phyloP scores from a whole-genome alignment of 2,797 vertebrate species.

The Lacerta bilineata region DNA sequence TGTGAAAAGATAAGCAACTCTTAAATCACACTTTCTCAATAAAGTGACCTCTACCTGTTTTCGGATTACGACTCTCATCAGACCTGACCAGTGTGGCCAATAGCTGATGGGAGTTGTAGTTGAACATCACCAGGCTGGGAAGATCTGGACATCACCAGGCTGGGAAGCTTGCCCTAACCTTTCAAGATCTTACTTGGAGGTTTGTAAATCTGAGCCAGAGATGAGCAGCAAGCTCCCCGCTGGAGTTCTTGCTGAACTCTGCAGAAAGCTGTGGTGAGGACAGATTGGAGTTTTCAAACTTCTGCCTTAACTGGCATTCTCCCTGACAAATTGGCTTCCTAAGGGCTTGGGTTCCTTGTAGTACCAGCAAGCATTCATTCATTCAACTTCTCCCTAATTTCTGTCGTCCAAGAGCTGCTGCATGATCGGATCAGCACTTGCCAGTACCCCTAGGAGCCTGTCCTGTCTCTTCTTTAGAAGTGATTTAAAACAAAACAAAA shows the following conservation, averaged over 20 bases:
- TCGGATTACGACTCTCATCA: background rate
- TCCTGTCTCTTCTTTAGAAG: too few relatives aligned
- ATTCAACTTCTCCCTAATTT: too few relatives aligned
- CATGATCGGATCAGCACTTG: too few relatives aligned
- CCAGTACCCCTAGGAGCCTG: too few relatives aligned
- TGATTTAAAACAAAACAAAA: background rate
- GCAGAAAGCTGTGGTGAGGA: background rate
- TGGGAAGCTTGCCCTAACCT: background rate
- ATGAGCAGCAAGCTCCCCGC: background rate
- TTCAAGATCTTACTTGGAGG: background rate
- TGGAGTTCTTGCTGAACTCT: background rate
- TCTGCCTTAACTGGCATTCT: background rate
- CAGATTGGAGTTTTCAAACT: too few relatives aligned
- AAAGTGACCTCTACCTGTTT: background rate
- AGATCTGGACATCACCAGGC: background rate
- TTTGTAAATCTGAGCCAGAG: background rate
- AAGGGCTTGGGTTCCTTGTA: too few relatives aligned
- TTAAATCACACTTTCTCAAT: background rate
- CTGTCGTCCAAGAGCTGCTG: background rate
- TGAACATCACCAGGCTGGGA: background rate
- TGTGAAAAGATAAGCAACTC: background rate
- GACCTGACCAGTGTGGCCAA: background rate
- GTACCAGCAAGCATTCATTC: background rate
- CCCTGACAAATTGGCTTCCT: background rate
- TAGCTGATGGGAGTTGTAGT: background rate